phyloP scores from a whole-genome alignment of 2,888 invertebrate species.

The Seira ritae region DNA sequence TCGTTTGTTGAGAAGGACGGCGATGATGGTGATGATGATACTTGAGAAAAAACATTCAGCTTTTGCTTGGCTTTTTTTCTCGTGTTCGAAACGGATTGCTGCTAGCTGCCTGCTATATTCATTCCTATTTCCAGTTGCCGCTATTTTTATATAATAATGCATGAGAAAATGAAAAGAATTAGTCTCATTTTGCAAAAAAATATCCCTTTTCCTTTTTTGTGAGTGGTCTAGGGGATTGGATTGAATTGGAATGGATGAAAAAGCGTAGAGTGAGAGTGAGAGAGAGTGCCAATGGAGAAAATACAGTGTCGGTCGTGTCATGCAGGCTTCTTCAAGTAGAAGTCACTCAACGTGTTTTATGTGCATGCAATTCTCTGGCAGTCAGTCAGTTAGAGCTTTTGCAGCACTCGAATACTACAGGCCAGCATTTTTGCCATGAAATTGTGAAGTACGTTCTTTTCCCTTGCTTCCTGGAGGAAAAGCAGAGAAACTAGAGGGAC shows the following conservation, averaged over 20 bases:
- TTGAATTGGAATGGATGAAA: neutral
- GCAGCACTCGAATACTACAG: too few species aligned
- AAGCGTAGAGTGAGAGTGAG: neutral
- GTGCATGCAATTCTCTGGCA: neutral
- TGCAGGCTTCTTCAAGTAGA: neutral
- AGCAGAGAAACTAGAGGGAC: constrained; percentile 31
- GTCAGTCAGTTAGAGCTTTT: too few species aligned
- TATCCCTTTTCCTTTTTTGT: neutral
- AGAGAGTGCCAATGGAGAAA: neutral
- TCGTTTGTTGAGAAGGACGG: too few species aligned
- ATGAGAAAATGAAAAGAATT: constrained; percentile 16
- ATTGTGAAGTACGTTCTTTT: too few species aligned
- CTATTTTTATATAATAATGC: constrained; percentile 25
- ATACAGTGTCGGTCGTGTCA: neutral
- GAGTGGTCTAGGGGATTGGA: neutral
- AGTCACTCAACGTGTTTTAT: neutral
- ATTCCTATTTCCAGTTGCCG: neutral
- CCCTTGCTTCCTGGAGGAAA: neutral
- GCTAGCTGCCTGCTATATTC: neutral
- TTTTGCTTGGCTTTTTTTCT: neutral
- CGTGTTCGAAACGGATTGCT: too few species aligned
- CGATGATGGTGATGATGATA: neutral
- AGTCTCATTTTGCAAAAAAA: constrained; percentile 40
- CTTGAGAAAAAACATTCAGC: neutral
- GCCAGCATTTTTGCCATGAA: too few species aligned